Evolutionary conservation across 2,113 vertebrate species (phyloP).

Genomic region (Microcebus jonahi): DNA sequence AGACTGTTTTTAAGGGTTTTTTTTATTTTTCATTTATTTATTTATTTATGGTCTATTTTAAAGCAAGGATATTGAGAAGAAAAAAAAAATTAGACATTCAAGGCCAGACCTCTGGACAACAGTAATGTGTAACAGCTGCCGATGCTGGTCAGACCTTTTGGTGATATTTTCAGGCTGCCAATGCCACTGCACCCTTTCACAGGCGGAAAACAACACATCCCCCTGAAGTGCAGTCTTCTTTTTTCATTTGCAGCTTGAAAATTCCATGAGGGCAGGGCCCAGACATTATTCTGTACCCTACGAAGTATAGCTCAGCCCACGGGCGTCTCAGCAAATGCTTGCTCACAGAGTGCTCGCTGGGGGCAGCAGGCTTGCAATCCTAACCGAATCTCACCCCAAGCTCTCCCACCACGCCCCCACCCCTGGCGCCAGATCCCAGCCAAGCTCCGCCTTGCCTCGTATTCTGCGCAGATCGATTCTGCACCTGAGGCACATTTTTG

Average conservation of each 20-base stretch:
- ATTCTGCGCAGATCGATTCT: not conserved
- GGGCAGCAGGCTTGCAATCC: not conserved
- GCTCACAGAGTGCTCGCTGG: not conserved
- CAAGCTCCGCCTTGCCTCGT: too few relatives aligned
- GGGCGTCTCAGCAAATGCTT: not conserved
- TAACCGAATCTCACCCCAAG: not conserved
- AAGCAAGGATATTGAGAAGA: constrained; percentile 41
- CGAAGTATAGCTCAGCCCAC: not conserved
- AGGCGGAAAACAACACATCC: not conserved
- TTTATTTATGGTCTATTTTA: constrained; percentile 53
- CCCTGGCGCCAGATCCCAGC: not conserved
- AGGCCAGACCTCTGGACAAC: constrained; percentile 51
- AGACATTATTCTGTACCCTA: not conserved
- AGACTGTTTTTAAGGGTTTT: constrained; percentile 47
- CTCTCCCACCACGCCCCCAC: accelerated
- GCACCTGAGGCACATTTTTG: accelerated
- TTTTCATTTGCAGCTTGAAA: not conserved
- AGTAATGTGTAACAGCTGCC: constrained; percentile 52
- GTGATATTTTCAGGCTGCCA: constrained; percentile 21
- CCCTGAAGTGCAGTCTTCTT: constrained; percentile 15
- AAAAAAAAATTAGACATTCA: not conserved
- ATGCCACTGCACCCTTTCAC: not conserved
- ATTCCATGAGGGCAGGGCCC: not conserved
- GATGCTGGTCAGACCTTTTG: not conserved
- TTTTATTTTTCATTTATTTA: not conserved